Evolutionary conservation across 2,888 invertebrate genomes (phyloP).

Genomic region (Scaptomyza polygonia): DNA sequence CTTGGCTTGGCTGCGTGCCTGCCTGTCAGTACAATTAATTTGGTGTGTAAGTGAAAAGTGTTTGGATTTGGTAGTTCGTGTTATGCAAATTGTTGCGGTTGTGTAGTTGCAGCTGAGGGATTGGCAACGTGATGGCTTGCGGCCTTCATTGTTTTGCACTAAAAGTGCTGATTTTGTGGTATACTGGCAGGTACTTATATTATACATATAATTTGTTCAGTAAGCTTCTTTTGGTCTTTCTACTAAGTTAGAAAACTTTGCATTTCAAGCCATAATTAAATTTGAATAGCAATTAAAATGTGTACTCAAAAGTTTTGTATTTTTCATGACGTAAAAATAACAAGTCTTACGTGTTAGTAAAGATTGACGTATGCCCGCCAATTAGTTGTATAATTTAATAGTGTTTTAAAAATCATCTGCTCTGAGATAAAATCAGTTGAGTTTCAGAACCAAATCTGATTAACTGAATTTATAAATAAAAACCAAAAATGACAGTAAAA

Average conservation of each 20-base stretch:
- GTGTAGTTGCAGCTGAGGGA: slow-evolving; percentile 47
- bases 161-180: slow-evolving; percentile 23
- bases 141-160: slow-evolving; percentile 35
- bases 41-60: slow-evolving; percentile 73
- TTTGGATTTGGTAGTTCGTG: slow-evolving; percentile 54
- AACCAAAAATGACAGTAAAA: no score
- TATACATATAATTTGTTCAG: slow-evolving; percentile 8
- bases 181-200: slow-evolving; percentile 19
- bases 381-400: no score
- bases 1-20: slow-evolving; percentile 1
- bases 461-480: no score
- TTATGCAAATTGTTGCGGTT: slow-evolving; percentile 70
- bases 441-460: not conserved
- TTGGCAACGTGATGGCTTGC: slow-evolving; percentile 29
- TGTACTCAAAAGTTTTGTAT: not conserved
- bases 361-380: not conserved
- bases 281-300: slow-evolving; percentile 8
- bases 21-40: slow-evolving; percentile 58
- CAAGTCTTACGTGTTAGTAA: not conserved
- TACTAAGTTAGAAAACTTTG: slow-evolving; percentile 48
- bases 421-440: not conserved
- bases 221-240: slow-evolving; percentile 5
- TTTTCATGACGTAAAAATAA: not conserved
- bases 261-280: slow-evolving; percentile 33
- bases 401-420: not conserved